These are phyloP conservation scores for Corydoras sp. DNA, from an alignment of 2,113 vertebrate species.

Conservation along the genomic window DNA sequence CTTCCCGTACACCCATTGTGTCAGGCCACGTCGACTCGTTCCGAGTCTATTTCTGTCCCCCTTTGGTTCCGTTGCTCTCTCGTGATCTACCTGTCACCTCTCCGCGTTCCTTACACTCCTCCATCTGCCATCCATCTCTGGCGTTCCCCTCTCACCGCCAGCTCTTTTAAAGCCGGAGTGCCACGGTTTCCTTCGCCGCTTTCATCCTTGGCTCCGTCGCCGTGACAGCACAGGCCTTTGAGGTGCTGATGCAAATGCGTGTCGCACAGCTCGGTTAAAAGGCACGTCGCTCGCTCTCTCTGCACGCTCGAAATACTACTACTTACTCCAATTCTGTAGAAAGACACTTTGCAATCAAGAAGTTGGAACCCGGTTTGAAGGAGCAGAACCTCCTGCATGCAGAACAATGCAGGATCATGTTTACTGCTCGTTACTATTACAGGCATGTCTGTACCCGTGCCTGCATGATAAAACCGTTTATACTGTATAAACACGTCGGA, in stretches of 20 bases:
- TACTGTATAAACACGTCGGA: no score
- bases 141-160: constrained; percentile 10
- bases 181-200: constrained; percentile 16
- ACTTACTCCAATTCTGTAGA: no score
- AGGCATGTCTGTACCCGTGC: no score
- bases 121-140: constrained; percentile 40
- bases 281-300: background rate
- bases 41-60: constrained; percentile 38
- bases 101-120: constrained; percentile 40
- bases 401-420: no score
- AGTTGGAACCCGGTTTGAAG: no score
- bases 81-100: constrained; percentile 50
- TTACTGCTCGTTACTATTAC: no score
- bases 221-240: constrained; percentile 26
- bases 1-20: constrained; percentile 41
- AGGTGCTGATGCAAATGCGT: constrained; percentile 11
- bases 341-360: no score
- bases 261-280: constrained; percentile 1
- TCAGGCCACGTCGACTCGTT: constrained; percentile 42
- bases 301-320: background rate
- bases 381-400: no score
- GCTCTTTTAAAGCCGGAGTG: constrained; percentile 11
- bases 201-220: constrained; percentile 38
- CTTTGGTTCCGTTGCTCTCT: constrained; percentile 38
- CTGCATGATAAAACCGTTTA: no score